Evolutionary conservation across 2,888 invertebrate species (phyloP).

Genomic region (Tinea semifulvella): DNA sequence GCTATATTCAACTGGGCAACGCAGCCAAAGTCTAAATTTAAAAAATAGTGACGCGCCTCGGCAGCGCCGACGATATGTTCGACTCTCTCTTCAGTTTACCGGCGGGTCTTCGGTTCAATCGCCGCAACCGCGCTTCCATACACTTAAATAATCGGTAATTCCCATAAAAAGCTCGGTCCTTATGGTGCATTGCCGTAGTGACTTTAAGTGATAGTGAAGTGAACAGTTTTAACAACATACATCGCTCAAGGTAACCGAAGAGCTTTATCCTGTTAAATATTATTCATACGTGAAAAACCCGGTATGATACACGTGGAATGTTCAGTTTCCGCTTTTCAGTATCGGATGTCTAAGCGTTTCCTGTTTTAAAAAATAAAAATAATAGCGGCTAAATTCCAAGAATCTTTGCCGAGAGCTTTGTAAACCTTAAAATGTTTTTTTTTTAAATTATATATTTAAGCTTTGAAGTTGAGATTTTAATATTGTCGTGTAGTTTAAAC

Average conservation of each 20-base stretch:
- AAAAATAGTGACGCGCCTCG: slow-evolving; percentile 38
- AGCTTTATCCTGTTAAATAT: slow-evolving; percentile 2
- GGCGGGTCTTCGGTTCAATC: slow-evolving; percentile 49
- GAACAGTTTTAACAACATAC: neutral
- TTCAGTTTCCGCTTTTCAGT: neutral
- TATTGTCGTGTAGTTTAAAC: no score
- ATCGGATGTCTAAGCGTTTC: no score
- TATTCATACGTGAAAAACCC: no score
- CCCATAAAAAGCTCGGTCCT: slow-evolving; percentile 25
- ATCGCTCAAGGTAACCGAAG: neutral
- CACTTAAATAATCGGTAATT: slow-evolving; percentile 40
- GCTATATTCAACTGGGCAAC: slow-evolving; percentile 69
- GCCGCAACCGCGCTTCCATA: slow-evolving; percentile 48
- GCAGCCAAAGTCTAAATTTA: slow-evolving; percentile 73
- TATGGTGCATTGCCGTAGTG: no score
- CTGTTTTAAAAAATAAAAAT: no score
- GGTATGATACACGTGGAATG: slow-evolving; percentile 8
- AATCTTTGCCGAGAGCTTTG: no score
- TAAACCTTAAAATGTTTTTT: no score
- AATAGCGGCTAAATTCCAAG: no score
- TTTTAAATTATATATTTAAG: no score
- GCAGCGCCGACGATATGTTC: slow-evolving; percentile 49
- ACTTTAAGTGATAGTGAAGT: slow-evolving; percentile 51
- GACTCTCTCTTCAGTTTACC: slow-evolving; percentile 49
- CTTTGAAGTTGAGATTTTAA: no score